Percentiles rank a stretch among this genome's conserved stretches.
Evolutionary conservation across 2,797 vertebrate species (phyloP).

Genomic region (Neosilurus hyrtlii): DNA sequence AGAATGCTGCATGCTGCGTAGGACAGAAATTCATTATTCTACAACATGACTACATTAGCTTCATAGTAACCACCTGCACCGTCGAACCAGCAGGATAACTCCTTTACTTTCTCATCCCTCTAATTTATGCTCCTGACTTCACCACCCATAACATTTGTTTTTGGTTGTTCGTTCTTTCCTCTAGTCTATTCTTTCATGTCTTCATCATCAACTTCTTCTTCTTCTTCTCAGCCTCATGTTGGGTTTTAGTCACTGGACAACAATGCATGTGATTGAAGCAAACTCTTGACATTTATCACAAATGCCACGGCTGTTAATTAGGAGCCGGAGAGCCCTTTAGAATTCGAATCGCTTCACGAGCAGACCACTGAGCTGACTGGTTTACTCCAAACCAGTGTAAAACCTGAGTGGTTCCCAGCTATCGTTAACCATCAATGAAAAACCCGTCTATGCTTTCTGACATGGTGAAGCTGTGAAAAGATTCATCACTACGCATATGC

Average conservation of each 20-base stretch:
- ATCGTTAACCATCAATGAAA: constrained; percentile 20
- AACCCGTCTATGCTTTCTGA: background rate
- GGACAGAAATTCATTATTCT: constrained; percentile 44
- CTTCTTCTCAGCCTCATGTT: constrained; percentile 19
- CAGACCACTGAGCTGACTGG: constrained; percentile 15
- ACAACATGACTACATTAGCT: constrained; percentile 44
- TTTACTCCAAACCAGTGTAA: background rate
- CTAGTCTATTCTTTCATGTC: background rate
- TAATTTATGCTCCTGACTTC: constrained; percentile 29
- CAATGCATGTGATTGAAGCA: constrained; percentile 41
- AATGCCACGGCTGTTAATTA: constrained; percentile 50
- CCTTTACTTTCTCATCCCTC: constrained; percentile 35
- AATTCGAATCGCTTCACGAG: constrained; percentile 39
- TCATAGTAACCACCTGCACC: constrained; percentile 40
- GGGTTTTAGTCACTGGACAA: constrained; percentile 43
- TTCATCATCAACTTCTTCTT: background rate
- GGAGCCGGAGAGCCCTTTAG: constrained; percentile 29
- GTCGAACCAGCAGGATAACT: constrained; percentile 27
- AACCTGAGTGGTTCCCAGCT: background rate
- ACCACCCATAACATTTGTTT: constrained; percentile 7
- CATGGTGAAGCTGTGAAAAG: background rate
- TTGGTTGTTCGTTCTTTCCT: constrained; percentile 7
- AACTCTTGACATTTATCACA: constrained; percentile 53
- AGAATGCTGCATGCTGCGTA: constrained; percentile 33
- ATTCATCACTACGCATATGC: background rate